Evolutionary conservation across 1,140 invertebrate species (phyloP), one percentile per base, ranked within the genome.

Genomic region (Heliconius hewitsoni): DNA sequence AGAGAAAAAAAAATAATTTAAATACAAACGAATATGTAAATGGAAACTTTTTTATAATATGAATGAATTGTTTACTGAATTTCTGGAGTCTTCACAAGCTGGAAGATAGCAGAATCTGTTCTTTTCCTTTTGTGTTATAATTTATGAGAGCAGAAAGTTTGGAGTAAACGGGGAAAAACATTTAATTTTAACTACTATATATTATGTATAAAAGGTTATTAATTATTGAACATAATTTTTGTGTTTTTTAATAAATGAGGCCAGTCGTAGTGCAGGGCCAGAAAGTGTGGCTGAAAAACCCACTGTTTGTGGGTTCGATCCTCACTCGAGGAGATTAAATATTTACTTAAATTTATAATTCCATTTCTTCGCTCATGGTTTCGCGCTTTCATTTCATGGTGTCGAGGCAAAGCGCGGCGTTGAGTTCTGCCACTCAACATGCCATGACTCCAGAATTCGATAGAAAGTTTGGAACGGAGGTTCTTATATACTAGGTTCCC

Each of bases 101-200:
- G 60, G 60, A 66, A 66, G 60, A 66, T 66, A 66, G 60, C 60
- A 66, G 60, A 66, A 66, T 30, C 60, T 66, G 60, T 66, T 66
- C 60, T 66, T 66, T 66, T 66, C 60, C 60, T 66, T 66, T 66
- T 66, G 60, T 66, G 27, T 66, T 30, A 66, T 66, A 66, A 66
- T 66, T 66, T 66, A 66, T 66, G 60, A 66, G 60, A 13, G 23
- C 60, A 66, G 27, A 66, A 66, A 66, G 23, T 66, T 66, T 66
- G 60, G 60, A 66, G 23, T 66, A 66, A 66, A 30, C 60, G 60
- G 23, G 27, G 60, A 30, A 5, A 66, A 13, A 66, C 60, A 66
- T 66, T 66, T 66, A 16, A 66, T 30, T 66, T 66, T 66, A 30
- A 66, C 13, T 46, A 46, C n/a, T 60, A 60, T 60, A 60, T 60